Base-by-base conservation (phyloP, 2,888 invertebrate genomes). In the Monopis laevigella region DNA sequence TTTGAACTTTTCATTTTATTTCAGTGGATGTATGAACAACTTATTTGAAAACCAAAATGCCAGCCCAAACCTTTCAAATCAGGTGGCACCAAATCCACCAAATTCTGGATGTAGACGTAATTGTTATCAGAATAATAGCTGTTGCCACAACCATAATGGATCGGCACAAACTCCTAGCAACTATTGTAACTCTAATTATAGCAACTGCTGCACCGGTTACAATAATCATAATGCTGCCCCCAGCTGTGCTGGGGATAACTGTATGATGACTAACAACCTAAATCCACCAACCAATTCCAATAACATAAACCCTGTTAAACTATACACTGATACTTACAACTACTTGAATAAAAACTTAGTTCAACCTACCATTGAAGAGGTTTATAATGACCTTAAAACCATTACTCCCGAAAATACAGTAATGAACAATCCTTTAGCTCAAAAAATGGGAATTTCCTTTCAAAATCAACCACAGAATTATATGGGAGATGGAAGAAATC, bases 21-120 rank as follows among this genome's bases (percentile, higher is more conserved):
- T 35, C 58, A 80, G 80, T 50, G 80, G 80, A 12, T 80, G 78
- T 44, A 72, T 80, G 69, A 72, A 69, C n/a, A 78, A 71, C 42
- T 27, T 80, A 26, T 80, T 78, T 48, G 28, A 12, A 7, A 19
- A 36, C 58, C 65, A 2, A 2, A 62, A 59, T 40, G 43, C 58
- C 7, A 54, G 55, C 4, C 53, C 54, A 44, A 34, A 13, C 19
- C 52, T 28, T 41, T 50, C 17, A 57, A 50, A 50, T 46, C 3
- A 6, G 34, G 54, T 10, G 46, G 48, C 41, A n/a, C 44, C 55
- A 1, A 46, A 45, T 29, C 53, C 59, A 18, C 50, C 52, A 21
- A 59, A 51, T 43, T 56, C 59, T 14, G 64, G 61, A 35, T 59
- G 53, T 41, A 52, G 52, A 30, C 56, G 51, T 24, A 57, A 63